Base-by-base conservation (phyloP, 2,797 vertebrate species). In the Lepus oiostolus region DNA sequence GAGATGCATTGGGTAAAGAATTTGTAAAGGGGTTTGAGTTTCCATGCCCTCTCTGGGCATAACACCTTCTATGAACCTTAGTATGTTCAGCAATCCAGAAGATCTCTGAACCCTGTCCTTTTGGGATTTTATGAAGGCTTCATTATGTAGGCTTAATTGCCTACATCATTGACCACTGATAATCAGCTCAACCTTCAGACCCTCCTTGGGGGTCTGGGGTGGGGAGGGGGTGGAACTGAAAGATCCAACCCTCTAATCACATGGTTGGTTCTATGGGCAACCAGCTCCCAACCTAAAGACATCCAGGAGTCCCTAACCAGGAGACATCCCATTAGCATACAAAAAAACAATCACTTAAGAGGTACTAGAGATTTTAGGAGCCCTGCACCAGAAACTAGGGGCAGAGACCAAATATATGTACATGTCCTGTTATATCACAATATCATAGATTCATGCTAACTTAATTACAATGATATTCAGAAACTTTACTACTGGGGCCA, bases 381-480 rank as follows among this genome's bases (percentile, higher is more conserved):
- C 7, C 32, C 26, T 65, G 60, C 35, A 12, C 38, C 14, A 83
- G 60, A 60, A 65, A n/a, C 42, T 24, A 75, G 30, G 22, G 24
- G 26, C 13, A 63, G 16, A 65, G n/a, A 21, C 17, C 42, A 65
- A 26, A 83, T 63, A 30, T 50, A 8, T 28, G 54, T n/a, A 58
- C 54, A 58, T 58, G 6, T 38, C 8, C 35, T 74, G 62, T 58
- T 86, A 62, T 28, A 71, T 79, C n/a, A 80, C 24, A 72, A n/a
- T 86, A 80, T 50, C 75, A 63, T 83, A 80, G 85, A 72, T 81
- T 62, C n/a, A 67, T 35, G 67, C 47, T 67, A 79, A 32, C n/a
- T 90, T 70, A 77, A 77, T 95, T 71, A 42, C 77, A 95, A 7
- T 63, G 22, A 54, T 42, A 50, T 58, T 76, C 30, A 63, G 42